Percentiles rank a stretch among this genome's conserved stretches.
These are phyloP conservation scores for Diglossa cyanea DNA, from an alignment of 2,797 vertebrate genomes.

Conservation along the genomic window DNA sequence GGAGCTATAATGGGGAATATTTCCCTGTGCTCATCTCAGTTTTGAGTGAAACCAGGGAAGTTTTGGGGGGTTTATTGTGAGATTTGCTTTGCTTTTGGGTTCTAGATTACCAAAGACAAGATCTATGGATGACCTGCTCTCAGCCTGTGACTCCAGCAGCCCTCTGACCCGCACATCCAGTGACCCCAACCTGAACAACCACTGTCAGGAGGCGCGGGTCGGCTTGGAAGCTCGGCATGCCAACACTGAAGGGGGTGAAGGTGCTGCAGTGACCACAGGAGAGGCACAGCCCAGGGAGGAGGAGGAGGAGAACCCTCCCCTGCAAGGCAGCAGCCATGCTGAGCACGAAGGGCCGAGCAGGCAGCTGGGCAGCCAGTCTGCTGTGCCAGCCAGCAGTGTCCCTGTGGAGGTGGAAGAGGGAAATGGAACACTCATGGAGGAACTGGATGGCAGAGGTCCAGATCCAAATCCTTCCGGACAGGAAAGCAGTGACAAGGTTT, in stretches of 20 bases:
- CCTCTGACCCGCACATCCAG: slow-evolving; percentile 93
- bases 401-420: slow-evolving; percentile 16
- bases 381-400: neutral
- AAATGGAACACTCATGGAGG: neutral
- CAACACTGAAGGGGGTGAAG: slow-evolving; percentile 57
- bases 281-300: neutral
- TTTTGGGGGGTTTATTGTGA: neutral
- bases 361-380: neutral
- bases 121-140: slow-evolving; percentile 95
- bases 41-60: neutral
- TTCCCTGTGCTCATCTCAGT: neutral
- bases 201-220: slow-evolving; percentile 87
- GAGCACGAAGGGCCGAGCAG: neutral
- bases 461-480: neutral
- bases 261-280: neutral
- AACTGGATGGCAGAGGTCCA: neutral
- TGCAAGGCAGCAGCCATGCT: neutral
- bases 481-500: slow-evolving; percentile 18
- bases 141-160: slow-evolving; percentile 88
- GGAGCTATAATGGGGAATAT: neutral
- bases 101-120: slow-evolving; percentile 95
- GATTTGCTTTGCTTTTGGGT: neutral
- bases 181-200: slow-evolving; percentile 98
- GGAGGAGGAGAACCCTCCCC: neutral
- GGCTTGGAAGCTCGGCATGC: slow-evolving; percentile 77